Conservation (phyloP, 2,797 vertebrate species). For the Astyanax mexicanus region DNA sequence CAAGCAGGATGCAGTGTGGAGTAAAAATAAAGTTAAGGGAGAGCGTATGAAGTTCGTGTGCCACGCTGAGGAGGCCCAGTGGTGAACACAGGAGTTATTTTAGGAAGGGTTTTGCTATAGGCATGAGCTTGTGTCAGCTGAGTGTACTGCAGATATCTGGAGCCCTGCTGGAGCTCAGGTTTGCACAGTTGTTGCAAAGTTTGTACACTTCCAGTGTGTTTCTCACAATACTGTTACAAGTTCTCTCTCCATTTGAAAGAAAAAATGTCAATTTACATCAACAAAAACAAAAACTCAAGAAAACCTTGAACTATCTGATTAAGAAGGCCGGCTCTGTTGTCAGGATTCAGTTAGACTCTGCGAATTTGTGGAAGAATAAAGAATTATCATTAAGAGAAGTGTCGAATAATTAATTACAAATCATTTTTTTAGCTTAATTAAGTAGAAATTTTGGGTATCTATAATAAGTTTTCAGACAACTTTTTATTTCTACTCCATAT, state of each 20-base stretch:
- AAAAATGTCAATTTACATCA: not conserved
- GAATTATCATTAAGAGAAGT: no score
- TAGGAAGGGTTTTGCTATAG: not conserved
- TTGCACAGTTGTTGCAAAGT: no score
- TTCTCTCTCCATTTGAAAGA: not conserved
- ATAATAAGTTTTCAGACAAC: no score
- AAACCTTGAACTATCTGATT: no score
- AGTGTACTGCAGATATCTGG: constrained; percentile 6
- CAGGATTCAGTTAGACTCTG: no score
- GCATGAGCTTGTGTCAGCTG: not conserved
- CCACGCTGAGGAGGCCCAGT: not conserved
- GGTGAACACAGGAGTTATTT: constrained; percentile 35
- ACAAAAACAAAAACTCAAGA: no score
- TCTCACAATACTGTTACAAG: not conserved
- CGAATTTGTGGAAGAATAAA: no score
- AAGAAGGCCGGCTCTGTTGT: no score
- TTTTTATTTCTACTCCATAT: no score
- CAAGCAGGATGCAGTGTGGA: not conserved
- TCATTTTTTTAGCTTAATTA: no score
- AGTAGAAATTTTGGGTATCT: no score
- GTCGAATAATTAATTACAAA: no score
- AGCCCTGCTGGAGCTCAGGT: not conserved
- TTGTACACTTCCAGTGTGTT: not conserved
- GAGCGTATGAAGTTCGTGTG: not conserved
- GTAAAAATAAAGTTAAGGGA: constrained; percentile 24